phyloP scores from a whole-genome alignment of 2,888 invertebrate genomes.

The Trisateles emortualis region DNA sequence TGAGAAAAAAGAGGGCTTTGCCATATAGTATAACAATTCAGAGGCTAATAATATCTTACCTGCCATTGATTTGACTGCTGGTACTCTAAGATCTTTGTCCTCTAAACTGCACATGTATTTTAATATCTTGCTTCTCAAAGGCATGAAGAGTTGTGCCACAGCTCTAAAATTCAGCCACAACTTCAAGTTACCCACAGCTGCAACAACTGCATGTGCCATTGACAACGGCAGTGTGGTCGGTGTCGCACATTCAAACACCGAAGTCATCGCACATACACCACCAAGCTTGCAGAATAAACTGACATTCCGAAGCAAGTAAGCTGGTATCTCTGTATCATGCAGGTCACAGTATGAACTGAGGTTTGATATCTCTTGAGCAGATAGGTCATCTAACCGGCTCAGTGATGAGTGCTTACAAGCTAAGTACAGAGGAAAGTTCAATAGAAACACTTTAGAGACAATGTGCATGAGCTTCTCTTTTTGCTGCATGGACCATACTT shows the following conservation, averaged over 20 bases:
- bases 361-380: constrained; percentile 93
- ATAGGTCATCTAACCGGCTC: constrained; percentile 93
- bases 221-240: constrained; percentile 93
- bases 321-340: constrained; percentile 97
- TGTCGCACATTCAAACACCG: constrained; percentile 92
- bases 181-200: constrained; percentile 96
- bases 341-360: constrained; percentile 95
- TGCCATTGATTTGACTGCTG: constrained; percentile 97
- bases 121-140: constrained; percentile 94
- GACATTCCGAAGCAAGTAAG: constrained; percentile 96
- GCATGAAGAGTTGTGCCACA: constrained; percentile 95
- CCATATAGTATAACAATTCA: too few relatives aligned
- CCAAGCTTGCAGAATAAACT: constrained; percentile 97
- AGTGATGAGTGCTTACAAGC: constrained; percentile 95
- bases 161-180: constrained; percentile 97
- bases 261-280: constrained; percentile 94
- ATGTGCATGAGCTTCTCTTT: constrained; percentile 95
- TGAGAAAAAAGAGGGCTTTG: too few relatives aligned
- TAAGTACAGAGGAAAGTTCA: constrained; percentile 96
- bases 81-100: constrained; percentile 95
- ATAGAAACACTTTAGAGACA: constrained; percentile 94
- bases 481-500: constrained; percentile 93
- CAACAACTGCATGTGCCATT: constrained; percentile 96
- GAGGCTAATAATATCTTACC: too few relatives aligned
- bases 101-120: constrained; percentile 97